phyloP scores from a whole-genome alignment of 1,140 invertebrate genomes.

The Pomacea maculata region DNA sequence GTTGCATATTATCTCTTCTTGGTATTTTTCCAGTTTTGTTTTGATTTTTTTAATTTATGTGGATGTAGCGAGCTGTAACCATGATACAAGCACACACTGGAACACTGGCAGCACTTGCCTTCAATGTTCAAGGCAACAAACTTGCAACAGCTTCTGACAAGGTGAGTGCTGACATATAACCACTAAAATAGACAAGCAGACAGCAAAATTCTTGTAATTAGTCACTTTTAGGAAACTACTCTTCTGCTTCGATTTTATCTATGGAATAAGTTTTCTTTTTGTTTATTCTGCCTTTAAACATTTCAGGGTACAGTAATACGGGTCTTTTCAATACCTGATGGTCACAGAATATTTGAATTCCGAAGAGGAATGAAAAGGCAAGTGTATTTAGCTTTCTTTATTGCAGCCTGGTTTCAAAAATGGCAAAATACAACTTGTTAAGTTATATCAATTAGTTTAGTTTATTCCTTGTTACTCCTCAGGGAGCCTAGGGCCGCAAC shows the following conservation, averaged over 20 bases:
- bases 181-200: neutral
- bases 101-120: conserved; percentile 92
- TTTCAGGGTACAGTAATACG: conserved; percentile 93
- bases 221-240: neutral
- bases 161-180: conserved; percentile 39
- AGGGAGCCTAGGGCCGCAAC: too few species aligned
- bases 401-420: too few species aligned
- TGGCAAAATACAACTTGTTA: too few species aligned
- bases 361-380: conserved; percentile 96
- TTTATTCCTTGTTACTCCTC: too few species aligned
- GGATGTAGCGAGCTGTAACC: conserved; percentile 86
- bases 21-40: neutral
- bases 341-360: conserved; percentile 92
- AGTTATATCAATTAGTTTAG: too few species aligned
- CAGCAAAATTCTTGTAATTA: neutral
- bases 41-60: neutral
- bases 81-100: conserved; percentile 98
- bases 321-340: conserved; percentile 90
- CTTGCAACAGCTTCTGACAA: conserved; percentile 91
- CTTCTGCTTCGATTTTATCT: neutral
- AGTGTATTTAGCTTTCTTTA: neutral
- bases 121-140: conserved; percentile 85
- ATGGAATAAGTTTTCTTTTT: neutral
- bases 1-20: neutral
- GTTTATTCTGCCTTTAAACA: conserved; percentile 2